Evolutionary conservation across 2,888 invertebrate species (phyloP).

Genomic region (Buathra laborator): DNA sequence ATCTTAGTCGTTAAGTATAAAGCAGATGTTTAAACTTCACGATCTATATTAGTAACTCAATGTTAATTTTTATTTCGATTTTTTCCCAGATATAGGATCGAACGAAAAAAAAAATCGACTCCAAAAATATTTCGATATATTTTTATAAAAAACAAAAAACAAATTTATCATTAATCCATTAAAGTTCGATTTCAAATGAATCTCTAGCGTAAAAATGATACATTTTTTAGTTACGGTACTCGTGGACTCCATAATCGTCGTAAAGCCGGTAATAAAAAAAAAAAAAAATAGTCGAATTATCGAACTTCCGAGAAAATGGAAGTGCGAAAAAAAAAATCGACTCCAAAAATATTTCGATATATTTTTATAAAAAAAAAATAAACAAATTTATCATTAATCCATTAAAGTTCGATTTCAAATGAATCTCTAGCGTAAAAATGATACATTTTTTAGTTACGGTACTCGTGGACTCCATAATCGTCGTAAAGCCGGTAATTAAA

Average conservation of each 20-base stretch:
- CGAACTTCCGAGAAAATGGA: slow-evolving; percentile 60
- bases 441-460: background rate
- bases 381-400: background rate
- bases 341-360: no score
- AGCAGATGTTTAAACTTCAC: background rate
- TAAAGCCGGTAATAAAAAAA: background rate
- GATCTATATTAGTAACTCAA: background rate
- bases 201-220: background rate
- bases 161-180: background rate
- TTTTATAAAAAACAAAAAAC: background rate
- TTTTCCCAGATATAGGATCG: background rate
- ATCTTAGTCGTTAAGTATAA: background rate
- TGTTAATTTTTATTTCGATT: background rate
- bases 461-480: background rate
- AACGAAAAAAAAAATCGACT: no score
- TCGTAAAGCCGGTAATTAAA: background rate
- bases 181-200: background rate
- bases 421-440: background rate
- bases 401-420: background rate
- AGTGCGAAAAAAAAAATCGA: slow-evolving; percentile 3
- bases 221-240: background rate
- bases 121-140: no score
- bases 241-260: background rate
- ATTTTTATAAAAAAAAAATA: background rate
- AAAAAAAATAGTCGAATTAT: slow-evolving; percentile 39